Conservation (phyloP, 2,888 invertebrate species). For the Drosophila neotestacea region DNA sequence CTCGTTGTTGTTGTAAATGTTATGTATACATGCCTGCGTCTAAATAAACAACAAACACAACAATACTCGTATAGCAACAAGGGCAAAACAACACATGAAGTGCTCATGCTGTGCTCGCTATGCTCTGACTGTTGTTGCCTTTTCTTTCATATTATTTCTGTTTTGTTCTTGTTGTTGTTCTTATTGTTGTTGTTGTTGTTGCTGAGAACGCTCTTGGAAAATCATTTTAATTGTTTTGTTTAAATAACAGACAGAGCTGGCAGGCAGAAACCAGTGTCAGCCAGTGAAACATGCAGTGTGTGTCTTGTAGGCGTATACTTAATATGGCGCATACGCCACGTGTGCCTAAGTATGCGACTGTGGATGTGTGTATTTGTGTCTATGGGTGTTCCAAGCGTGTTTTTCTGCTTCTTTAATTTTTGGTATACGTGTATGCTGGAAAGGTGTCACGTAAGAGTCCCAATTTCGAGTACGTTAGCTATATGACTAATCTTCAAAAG, state of each 20-base stretch:
- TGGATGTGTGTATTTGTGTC: conserved; percentile 3
- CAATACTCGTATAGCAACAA: conserved; percentile 31
- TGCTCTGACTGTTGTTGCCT: conserved; percentile 24
- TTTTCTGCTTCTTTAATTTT: conserved; percentile 21
- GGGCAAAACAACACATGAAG: conserved; percentile 50
- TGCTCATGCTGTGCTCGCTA: conserved; percentile 34
- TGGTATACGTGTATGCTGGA: conserved; percentile 7
- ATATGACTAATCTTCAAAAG: conserved; percentile 1
- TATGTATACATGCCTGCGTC: conserved; percentile 79
- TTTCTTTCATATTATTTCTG: conserved; percentile 9
- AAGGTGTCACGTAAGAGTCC: conserved; percentile 30
- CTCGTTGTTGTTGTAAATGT: conserved; percentile 60
- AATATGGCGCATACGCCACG: conserved; percentile 62
- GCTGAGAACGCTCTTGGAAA: conserved; percentile 56
- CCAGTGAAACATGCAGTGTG: conserved; percentile 28
- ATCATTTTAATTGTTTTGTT: conserved; percentile 82
- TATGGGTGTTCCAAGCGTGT: conserved; percentile 8
- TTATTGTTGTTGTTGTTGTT: conserved; percentile 18
- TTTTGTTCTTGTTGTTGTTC: conserved; percentile 2
- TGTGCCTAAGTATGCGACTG: conserved; percentile 21
- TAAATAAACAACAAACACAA: conserved; percentile 69
- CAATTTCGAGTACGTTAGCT: conserved; percentile 30
- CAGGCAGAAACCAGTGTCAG: conserved; percentile 25
- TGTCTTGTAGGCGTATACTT: conserved; percentile 74
- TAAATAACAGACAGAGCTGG: conserved; percentile 70